A percentile compares a stretch with the other conserved stretches of the same genome.
Evolutionary conservation across 2,797 vertebrate species (phyloP).

Genomic region (Phrynocephalus forsythii): DNA sequence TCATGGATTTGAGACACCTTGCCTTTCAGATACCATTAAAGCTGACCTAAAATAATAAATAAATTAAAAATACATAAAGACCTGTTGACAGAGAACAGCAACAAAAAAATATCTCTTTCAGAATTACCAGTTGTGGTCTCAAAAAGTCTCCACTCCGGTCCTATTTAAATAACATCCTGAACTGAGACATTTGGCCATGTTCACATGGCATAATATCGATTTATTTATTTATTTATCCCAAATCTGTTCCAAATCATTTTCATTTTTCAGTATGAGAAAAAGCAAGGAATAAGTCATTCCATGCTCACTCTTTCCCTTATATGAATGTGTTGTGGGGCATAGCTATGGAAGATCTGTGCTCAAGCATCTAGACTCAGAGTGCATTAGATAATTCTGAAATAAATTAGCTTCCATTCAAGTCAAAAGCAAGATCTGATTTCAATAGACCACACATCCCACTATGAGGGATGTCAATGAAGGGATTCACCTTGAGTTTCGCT

Average conservation of each 20-base stretch:
- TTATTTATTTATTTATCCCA: background rate
- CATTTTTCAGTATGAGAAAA: background rate
- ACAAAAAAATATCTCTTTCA: too few relatives aligned
- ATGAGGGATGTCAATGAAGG: background rate
- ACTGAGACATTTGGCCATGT: too few relatives aligned
- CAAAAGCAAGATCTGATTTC: background rate
- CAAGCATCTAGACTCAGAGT: background rate
- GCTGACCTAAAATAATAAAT: background rate
- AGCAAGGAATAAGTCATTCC: background rate
- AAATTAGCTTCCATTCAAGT: background rate
- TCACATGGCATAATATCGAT: too few relatives aligned
- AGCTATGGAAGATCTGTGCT: background rate
- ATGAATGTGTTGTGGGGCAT: background rate
- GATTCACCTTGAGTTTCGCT: background rate
- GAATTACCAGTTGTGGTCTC: background rate
- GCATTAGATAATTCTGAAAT: background rate
- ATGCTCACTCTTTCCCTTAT: background rate
- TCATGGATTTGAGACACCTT: background rate
- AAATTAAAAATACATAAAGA: background rate
- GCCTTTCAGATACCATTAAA: background rate
- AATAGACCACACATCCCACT: background rate
- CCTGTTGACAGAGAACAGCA: background rate
- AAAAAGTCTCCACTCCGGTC: background rate
- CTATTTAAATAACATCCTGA: background rate
- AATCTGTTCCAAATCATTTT: background rate